Base-by-base conservation (phyloP, 2,888 invertebrate species). In the Chouioia cunea region DNA sequence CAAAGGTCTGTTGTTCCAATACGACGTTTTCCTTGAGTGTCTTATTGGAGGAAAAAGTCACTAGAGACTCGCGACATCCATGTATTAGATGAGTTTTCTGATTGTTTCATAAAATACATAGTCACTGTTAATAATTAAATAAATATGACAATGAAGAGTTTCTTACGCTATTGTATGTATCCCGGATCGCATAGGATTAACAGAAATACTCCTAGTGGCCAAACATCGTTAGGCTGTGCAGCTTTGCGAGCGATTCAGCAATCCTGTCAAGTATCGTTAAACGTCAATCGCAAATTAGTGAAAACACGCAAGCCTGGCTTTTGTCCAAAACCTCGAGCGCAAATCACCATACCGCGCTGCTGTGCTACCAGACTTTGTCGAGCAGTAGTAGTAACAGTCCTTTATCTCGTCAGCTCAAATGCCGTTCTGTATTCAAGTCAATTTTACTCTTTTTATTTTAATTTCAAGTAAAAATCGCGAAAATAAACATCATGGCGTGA, bases 281-380 rank as follows among this genome's bases (percentile, higher is more conserved):
- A 69, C 57, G 65, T 62, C 69, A 59, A 73, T 69, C 23, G 65
- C 54, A 57, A 73, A 73, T 73, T 65, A 68, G 50, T 58, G 62
- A 65, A 68, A 68, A 68, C 71, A 68, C 71, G 64, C 23, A 18
- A 44, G n/a, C 16, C 48, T 71, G 71, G 71, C 67, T 2, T 15
- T 18, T 1, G 10, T 67, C 71, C 71, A 71, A 48, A 59, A 15
- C n/a, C 44, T 46, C 14, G 23, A 27, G 56, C 48, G 59, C 70
- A 59, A 70, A 60, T 71, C 62, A 57, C 44, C 53, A 36, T 12
- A 12, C 36, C 27, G 27, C 27, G 27, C 27, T 6, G 27, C 27
- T 12, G 36, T 6, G 36, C 10, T 12, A 10, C 36, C 10, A 36
- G 36, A 36, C 36, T 36, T 27, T 4, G 2, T 36, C 36, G 36